Evolutionary conservation across 2,113 vertebrate genomes (phyloP).

Genomic region (Casuarius casuarius): DNA sequence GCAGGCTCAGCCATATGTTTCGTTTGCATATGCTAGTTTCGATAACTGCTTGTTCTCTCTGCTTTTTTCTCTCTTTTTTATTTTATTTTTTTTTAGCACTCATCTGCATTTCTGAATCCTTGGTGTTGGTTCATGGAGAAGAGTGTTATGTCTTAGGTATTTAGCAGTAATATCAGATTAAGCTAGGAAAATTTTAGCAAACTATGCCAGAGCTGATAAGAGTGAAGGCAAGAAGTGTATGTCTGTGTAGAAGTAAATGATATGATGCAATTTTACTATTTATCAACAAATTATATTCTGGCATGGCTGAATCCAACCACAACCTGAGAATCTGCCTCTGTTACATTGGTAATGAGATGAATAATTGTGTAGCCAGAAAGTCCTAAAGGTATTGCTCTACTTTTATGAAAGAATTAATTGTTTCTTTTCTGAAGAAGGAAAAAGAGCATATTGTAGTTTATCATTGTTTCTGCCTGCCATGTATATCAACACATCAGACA

Average conservation of each 20-base stretch:
- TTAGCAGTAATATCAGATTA: conserved; percentile 1
- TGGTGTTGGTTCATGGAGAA: not conserved
- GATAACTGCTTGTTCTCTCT: conserved; percentile 33
- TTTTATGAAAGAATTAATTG: conserved; percentile 17
- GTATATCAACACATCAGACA: not conserved
- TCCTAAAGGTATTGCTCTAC: not conserved
- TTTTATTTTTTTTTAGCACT: conserved; percentile 16
- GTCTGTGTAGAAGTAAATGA: not conserved
- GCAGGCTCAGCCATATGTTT: conserved; percentile 51
- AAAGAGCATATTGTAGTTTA: not conserved
- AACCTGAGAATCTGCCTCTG: not conserved
- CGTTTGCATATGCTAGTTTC: conserved; percentile 59
- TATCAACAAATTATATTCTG: not conserved
- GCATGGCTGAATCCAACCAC: not conserved
- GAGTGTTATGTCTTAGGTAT: not conserved
- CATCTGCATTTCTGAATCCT: conserved; percentile 36
- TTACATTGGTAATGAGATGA: not conserved
- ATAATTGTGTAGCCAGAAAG: not conserved
- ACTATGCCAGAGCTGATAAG: not conserved
- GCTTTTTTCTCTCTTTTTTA: not conserved
- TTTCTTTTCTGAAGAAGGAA: not conserved
- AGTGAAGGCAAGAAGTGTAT: not conserved
- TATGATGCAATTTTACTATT: not conserved
- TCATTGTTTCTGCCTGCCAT: conserved; percentile 21
- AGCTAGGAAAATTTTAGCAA: conserved; percentile 26